These are phyloP conservation scores for Scleropages formosus DNA, from an alignment of 2,797 vertebrate genomes.

Conservation along the genomic window DNA sequence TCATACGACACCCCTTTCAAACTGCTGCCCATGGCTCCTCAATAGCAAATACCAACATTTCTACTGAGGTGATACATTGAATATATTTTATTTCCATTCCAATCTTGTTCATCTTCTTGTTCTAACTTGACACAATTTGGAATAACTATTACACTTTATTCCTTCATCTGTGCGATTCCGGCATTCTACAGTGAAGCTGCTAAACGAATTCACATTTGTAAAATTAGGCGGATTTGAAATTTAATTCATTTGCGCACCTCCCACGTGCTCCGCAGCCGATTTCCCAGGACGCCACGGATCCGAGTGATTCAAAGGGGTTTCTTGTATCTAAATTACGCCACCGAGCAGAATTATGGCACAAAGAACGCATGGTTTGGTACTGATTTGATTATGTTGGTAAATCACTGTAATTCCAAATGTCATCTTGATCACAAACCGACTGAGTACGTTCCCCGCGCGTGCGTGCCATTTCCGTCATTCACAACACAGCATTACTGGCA, in stretches of 20 bases:
- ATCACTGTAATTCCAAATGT: slow-evolving; percentile 16
- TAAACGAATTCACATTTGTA: not conserved
- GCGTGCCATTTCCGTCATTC: not conserved
- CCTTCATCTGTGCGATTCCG: not conserved
- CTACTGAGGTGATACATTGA: slow-evolving; percentile 3
- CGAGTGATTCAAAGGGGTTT: not conserved
- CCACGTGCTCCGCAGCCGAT: not conserved
- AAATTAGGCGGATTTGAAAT: not conserved
- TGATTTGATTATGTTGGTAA: slow-evolving; percentile 33
- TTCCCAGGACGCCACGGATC: slow-evolving; percentile 5
- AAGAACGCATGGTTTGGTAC: not conserved
- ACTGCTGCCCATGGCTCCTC: not conserved
- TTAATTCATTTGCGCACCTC: not conserved
- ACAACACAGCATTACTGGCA: slow-evolving; percentile 25
- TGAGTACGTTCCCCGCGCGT: slow-evolving; percentile 8
- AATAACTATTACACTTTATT: slow-evolving; percentile 12
- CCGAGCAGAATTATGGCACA: slow-evolving; percentile 3
- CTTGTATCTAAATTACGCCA: not conserved
- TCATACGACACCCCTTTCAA: too few species aligned
- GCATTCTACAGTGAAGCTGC: not conserved
- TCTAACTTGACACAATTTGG: slow-evolving; percentile 6
- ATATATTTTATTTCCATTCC: slow-evolving; percentile 5
- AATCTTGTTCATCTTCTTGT: not conserved
- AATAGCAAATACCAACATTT: not conserved
- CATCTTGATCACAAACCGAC: slow-evolving; percentile 24